Evolutionary conservation across 2,888 invertebrate species (phyloP).

Genomic region (Eupithecia abbreviata): DNA sequence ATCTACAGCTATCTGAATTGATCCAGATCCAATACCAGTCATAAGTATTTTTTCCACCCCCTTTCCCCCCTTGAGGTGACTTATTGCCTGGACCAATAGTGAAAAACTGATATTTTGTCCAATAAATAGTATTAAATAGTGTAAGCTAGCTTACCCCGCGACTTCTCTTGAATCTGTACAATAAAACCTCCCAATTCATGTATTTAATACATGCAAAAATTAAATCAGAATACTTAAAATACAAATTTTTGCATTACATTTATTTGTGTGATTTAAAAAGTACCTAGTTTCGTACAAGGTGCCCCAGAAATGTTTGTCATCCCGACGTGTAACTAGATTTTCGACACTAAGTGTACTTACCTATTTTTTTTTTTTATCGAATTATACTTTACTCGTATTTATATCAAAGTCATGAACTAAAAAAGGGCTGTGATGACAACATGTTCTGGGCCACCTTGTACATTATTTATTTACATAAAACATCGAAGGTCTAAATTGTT

Average conservation of each 20-base stretch:
- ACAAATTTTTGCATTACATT: background rate
- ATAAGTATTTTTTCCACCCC: no score
- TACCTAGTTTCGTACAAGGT: background rate
- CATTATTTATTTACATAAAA: background rate
- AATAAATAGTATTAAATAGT: background rate
- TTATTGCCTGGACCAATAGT: no score
- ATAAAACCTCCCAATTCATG: background rate
- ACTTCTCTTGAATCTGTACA: background rate
- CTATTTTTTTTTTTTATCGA: no score
- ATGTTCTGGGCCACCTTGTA: background rate
- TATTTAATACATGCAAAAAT: background rate
- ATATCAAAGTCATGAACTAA: background rate
- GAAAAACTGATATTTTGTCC: background rate
- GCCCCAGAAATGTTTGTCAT: background rate
- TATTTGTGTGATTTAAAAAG: background rate
- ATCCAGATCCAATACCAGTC: no score
- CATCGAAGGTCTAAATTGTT: background rate
- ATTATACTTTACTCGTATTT: background rate
- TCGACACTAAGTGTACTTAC: background rate
- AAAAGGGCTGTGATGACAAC: background rate
- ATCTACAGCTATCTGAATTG: no score
- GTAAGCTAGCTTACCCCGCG: background rate
- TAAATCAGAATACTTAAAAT: background rate
- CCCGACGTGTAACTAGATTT: background rate
- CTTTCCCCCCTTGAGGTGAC: no score